phyloP scores from a whole-genome alignment of 64 coral and sea anemone genomes.

The Pocillopora verrucosa region DNA sequence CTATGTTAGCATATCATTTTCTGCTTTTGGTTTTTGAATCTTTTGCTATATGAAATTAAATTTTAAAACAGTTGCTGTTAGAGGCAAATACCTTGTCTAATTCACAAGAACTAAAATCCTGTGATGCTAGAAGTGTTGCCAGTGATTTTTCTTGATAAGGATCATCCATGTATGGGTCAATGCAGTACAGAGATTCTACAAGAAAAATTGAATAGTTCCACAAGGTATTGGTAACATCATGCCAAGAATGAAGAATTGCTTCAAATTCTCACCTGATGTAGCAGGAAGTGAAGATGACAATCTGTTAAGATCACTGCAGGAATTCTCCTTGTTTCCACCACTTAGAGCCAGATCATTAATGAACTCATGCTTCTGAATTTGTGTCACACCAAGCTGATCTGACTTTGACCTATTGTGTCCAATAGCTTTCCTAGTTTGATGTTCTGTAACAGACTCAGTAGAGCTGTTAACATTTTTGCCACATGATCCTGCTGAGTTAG shows the following conservation, averaged over 20 bases:
- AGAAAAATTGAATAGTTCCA: neutral
- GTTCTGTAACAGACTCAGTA: slow-evolving; percentile 35
- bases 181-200: slow-evolving; percentile 65
- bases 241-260: too few species aligned
- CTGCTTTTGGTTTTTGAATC: too few species aligned
- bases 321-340: neutral
- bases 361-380: slow-evolving; percentile 23
- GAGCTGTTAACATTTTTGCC: neutral
- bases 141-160: slow-evolving; percentile 69
- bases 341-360: slow-evolving; percentile 11
- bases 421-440: slow-evolving; percentile 52
- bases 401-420: slow-evolving; percentile 85
- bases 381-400: slow-evolving; percentile 57
- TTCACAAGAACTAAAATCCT: slow-evolving; percentile 93
- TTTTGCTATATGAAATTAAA: too few species aligned
- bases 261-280: slow-evolving; percentile 52
- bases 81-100: slow-evolving; percentile 69
- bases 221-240: too few species aligned
- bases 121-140: slow-evolving; percentile 74
- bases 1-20: too few species aligned
- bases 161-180: slow-evolving; percentile 66
- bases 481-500: neutral
- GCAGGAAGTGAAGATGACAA: slow-evolving; percentile 78
- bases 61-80: too few species aligned
- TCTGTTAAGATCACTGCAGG: slow-evolving; percentile 1